Evolutionary conservation across 2,113 vertebrate genomes (phyloP).

Genomic region (Gavia stellata): DNA sequence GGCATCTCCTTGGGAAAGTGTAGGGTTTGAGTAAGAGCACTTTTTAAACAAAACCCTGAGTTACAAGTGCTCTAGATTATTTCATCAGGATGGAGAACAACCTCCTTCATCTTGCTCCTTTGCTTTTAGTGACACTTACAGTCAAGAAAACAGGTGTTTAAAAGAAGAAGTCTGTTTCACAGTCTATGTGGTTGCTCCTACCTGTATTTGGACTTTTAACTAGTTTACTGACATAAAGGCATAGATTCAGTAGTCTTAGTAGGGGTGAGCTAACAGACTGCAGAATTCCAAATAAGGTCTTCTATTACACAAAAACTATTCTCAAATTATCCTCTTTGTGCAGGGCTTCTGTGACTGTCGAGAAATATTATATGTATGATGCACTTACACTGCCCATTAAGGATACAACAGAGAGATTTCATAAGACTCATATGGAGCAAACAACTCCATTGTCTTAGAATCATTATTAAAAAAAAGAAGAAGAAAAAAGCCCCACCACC

Average conservation of each 20-base stretch:
- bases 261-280: not conserved
- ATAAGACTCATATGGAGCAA: not conserved
- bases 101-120: accelerated
- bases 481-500: too few relatives aligned
- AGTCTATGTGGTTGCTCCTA: not conserved
- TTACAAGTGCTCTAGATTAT: not conserved
- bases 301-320: not conserved
- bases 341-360: not conserved
- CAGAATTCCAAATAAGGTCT: not conserved
- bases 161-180: not conserved
- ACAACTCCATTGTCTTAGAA: not conserved
- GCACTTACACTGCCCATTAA: not conserved
- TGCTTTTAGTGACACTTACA: not conserved
- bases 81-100: not conserved
- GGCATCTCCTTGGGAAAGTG: not conserved
- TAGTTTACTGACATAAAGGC: not conserved
- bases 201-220: not conserved
- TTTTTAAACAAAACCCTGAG: not conserved
- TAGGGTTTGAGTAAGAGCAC: not conserved
- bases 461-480: not conserved
- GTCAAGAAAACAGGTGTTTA: not conserved
- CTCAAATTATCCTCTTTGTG: not conserved
- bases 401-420: not conserved
- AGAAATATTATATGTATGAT: not conserved
- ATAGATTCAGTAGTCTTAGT: not conserved